phyloP scores from a whole-genome alignment of 1,140 invertebrate genomes.

The Oreohelix idahoensis region DNA sequence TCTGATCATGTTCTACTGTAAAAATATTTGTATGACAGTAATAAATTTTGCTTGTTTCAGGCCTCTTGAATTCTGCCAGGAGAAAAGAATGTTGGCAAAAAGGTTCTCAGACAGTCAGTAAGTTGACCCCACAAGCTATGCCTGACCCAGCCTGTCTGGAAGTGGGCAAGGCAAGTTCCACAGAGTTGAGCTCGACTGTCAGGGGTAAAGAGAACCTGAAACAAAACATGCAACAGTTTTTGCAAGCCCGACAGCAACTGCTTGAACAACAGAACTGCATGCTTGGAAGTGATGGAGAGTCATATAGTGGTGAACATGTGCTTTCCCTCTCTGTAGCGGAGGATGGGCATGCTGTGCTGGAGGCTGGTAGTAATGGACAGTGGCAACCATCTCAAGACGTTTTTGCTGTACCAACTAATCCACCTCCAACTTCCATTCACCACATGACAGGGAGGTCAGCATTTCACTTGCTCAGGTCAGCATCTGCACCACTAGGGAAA shows the following conservation, averaged over 20 bases:
- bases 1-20: too few relatives aligned
- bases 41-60: conserved; percentile 9
- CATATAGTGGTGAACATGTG: conserved; percentile 41
- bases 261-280: conserved; percentile 40
- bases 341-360: conserved; percentile 15
- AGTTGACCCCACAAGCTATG: conserved; percentile 61
- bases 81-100: conserved; percentile 53
- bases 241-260: conserved; percentile 63
- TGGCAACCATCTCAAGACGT: not conserved
- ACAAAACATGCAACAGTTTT: conserved; percentile 68
- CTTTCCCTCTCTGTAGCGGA: conserved; percentile 28
- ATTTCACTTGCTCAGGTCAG: conserved; percentile 50
- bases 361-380: not conserved
- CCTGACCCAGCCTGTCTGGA: conserved; percentile 46
- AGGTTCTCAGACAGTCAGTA: conserved; percentile 40
- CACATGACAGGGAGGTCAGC: conserved; percentile 32
- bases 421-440: conserved; percentile 15
- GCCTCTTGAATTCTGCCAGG: conserved; percentile 52
- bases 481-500: conserved; percentile 52
- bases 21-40: too few relatives aligned
- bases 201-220: conserved; percentile 60
- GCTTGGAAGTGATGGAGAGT: conserved; percentile 63
- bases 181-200: conserved; percentile 48
- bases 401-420: conserved; percentile 14
- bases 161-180: conserved; percentile 11